phyloP scores from a whole-genome alignment of 2,113 vertebrate genomes.

The Tricholaema leucomelas region DNA sequence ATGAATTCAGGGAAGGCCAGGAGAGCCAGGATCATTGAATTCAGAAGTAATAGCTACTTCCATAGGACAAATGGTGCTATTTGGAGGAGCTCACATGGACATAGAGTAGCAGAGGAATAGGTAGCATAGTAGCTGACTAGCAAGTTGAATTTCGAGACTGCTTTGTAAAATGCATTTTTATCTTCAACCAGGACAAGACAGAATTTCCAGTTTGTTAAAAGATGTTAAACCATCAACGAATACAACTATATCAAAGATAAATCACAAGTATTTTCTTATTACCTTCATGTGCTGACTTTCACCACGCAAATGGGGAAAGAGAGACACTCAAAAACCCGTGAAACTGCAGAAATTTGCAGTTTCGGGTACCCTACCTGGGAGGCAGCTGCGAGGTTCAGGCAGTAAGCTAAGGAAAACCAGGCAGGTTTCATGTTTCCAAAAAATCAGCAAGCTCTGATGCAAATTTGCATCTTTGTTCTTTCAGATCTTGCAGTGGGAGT shows the following conservation, averaged over 20 bases:
- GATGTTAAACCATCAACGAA: neutral
- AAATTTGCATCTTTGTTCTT: too few species aligned
- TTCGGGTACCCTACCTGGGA: neutral
- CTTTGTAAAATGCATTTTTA: neutral
- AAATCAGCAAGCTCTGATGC: too few species aligned
- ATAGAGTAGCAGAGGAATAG: neutral
- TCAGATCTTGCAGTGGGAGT: too few species aligned
- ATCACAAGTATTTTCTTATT: neutral
- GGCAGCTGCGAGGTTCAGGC: too few species aligned
- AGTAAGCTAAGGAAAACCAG: too few species aligned
- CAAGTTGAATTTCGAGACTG: neutral
- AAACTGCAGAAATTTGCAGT: too few species aligned
- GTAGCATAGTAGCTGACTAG: neutral
- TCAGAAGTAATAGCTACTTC: neutral
- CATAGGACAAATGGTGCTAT: neutral
- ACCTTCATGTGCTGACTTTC: neutral
- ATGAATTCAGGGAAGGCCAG: neutral
- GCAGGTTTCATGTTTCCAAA: too few species aligned
- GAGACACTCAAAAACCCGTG: too few species aligned
- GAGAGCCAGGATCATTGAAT: neutral
- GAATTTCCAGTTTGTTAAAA: neutral
- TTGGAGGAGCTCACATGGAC: neutral
- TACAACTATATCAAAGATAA: neutral
- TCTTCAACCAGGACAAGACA: neutral
- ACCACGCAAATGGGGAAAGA: neutral